Base-by-base conservation (phyloP, 1,140 invertebrate species). In the Drosophila prosaltans region DNA sequence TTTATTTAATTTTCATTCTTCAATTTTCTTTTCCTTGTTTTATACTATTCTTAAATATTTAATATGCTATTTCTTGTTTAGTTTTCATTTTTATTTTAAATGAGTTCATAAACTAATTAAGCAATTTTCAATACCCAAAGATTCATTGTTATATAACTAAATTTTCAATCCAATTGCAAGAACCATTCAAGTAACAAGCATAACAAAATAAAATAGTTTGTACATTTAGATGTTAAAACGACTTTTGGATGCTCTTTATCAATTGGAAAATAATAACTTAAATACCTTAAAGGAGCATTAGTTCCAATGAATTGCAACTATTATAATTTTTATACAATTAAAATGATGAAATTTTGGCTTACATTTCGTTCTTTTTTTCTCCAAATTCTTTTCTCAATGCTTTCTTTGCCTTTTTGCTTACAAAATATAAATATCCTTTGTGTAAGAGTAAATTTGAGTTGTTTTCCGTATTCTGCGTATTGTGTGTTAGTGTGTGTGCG, bases 381-480 rank as follows among this genome's bases (percentile, higher is more conserved):
- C 16, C 16, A 16, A 16, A 16, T 16, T 16, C 0, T 16, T 16
- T 16, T 16, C 16, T 16, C 16, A 16, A 16, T 16, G 0, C 16
- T 16, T 16, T 16, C 16, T 16, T 16, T 16, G 16, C 16, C 16
- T 16, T 16, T 16, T 16, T 16, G 16, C 16, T 16, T 16, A 16
- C 16, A 36, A 36, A 36, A 6, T 6, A 36, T 36, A 36, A 36
- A 36, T 36, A 36, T 48, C 21, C 26, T 11, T 9, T 21, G 21
- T 28, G 30, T 21, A 40, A 71, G 51, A 55, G 63, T 11, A n/a
- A 45, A 61, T 10, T 24, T 43, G 61, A 77, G 61, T 48, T 43
- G 30, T 21, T 48, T 26, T 32, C 65, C 72, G 83, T 77, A 83
- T 88, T 82, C 83, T 76, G 69, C 70, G 83, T 72, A 77, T 73